These are phyloP conservation scores for Eubucco bourcierii DNA, from an alignment of 2,113 vertebrate genomes.

Conservation along the genomic window DNA sequence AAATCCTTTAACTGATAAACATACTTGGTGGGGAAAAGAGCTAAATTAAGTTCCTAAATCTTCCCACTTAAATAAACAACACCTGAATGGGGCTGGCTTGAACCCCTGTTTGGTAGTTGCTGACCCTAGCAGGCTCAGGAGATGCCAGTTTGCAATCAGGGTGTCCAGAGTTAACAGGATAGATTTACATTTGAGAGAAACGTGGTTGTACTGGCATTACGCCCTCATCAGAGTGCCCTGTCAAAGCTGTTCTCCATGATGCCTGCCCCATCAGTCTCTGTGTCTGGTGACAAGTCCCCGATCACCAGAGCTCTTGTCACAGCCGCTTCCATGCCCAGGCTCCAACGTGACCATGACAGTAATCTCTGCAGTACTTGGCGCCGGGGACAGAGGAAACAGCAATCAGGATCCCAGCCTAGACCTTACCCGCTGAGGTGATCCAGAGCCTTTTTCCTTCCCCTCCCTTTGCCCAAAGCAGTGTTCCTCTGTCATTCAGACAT, in stretches of 20 bases:
- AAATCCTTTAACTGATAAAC: neutral
- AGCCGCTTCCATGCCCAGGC: neutral
- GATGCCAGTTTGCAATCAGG: neutral
- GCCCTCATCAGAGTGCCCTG: neutral
- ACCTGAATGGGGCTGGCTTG: neutral
- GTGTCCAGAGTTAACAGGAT: neutral
- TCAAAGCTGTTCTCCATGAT: neutral
- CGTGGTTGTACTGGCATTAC: neutral
- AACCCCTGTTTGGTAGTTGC: neutral
- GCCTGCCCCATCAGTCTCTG: neutral
- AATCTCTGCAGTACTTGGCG: neutral
- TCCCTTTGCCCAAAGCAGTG: neutral
- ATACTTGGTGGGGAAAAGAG: neutral
- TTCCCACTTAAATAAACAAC: neutral
- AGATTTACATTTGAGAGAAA: neutral
- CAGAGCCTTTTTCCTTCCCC: neutral
- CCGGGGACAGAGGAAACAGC: neutral
- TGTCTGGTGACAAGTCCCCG: neutral
- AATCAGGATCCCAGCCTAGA: neutral
- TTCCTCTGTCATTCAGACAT: neutral
- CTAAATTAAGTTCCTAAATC: neutral
- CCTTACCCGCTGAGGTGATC: rapidly evolving
- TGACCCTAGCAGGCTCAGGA: neutral
- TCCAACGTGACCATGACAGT: rapidly evolving
- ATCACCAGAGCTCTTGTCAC: neutral